Evolutionary conservation across 1,140 invertebrate genomes (phyloP), one percentile per base, ranked within the genome.

Genomic region (Agrilus planipennis): DNA sequence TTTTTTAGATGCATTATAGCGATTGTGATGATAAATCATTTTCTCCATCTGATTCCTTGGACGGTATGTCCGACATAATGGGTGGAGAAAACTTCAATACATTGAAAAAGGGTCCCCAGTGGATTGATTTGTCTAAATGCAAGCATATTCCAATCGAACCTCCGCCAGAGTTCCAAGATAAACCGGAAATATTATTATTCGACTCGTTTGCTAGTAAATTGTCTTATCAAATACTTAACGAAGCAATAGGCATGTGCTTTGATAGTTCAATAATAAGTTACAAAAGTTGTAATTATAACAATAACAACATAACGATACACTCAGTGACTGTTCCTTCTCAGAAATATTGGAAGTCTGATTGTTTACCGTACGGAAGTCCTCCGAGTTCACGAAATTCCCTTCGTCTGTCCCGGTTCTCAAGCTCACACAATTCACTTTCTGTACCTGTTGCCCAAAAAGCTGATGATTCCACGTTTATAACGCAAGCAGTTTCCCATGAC

Each of bases 381-480:
- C 80, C 80, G 10, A 78, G 76, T 45, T 82, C 81, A 0, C 63
- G 79, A 2, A 81, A 75, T 47, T 84, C 81, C 0, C 56, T 84
- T 0, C 75, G 79, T 0, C 73, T 72, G 3, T 83, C 82, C 12
- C 70, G 83, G 4, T 65, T 85, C 1, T 84, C 81, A 27, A 84
- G 80, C 53, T 84, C 81, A 30, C 82, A 86, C 55, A 86, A 85
- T 51, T 85, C 81, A 1, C 71, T 86, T 38, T 72, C 78, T 23
- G 73, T 84, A 21, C 77, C 81, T 3, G 59, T 70, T 7, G 67
- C 73, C 4, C 73, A 75, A 35, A 79, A 79, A 57, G 77, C 70
- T 0, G 84, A 88, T 46, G 83, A 86, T 53, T 86, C 83, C 4
- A 84, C 75, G 46, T 88, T 88, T 52, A 88, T 88, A 34, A 86